Percentiles rank a stretch among this genome's conserved stretches.
These are phyloP conservation scores for Candidula unifasciata DNA, from an alignment of 2,888 invertebrate species.

Conservation along the genomic window DNA sequence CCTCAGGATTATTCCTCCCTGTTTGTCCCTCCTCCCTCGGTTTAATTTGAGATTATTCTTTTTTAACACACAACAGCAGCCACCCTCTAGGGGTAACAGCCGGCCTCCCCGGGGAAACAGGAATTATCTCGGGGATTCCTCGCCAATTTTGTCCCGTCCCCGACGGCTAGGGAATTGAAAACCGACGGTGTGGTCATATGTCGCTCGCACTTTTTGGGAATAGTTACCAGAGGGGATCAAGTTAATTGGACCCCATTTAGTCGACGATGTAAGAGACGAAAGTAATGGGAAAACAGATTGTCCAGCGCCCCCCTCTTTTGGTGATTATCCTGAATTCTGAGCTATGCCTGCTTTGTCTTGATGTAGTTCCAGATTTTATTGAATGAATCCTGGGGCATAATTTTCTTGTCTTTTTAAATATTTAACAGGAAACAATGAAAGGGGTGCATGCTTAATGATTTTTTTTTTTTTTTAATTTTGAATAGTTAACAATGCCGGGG, in stretches of 20 bases:
- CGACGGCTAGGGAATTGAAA: conserved; percentile 7
- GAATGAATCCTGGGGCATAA: too few species aligned
- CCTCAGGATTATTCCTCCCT: neutral
- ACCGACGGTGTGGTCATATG: conserved; percentile 14
- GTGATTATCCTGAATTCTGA: too few species aligned
- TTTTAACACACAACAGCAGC: conserved; percentile 13
- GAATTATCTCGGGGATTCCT: conserved; percentile 7
- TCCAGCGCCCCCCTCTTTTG: neutral
- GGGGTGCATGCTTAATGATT: too few species aligned
- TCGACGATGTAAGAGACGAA: neutral
- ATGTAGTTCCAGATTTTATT: too few species aligned
- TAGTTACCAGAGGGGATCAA: neutral
- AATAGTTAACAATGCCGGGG: too few species aligned
- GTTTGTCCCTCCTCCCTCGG: neutral
- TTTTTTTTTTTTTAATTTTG: too few species aligned
- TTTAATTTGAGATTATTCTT: neutral
- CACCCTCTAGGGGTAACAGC: neutral
- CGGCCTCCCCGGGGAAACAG: neutral
- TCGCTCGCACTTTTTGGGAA: neutral
- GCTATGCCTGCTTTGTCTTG: too few species aligned
- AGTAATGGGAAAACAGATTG: conserved; percentile 2
- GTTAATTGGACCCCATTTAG: neutral
- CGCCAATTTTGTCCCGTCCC: conserved; percentile 11
- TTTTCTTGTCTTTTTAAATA: too few species aligned
- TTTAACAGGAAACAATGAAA: too few species aligned